Conservation (phyloP, 2,113 vertebrate genomes). For the western clawed frog (Xenopus tropicalis) region UCB_Xtro_10.0 CM004450.2:144992001-144992500, state of each 20-base stretch:
- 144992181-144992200: conserved; percentile 77
- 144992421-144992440: conserved; percentile 61
- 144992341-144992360: no score
- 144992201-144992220: conserved; percentile 80
- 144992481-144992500: conserved; percentile 76
- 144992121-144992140: conserved; percentile 78
- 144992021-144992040: no score
- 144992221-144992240: not conserved
- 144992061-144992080: not conserved
- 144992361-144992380: no score
- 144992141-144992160: conserved; percentile 78
- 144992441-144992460: conserved; percentile 71
- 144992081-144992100: conserved; percentile 83
- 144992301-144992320: no score
- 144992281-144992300: no score
- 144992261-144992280: no score
- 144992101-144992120: conserved; percentile 78
- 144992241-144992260: no score
- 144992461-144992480: conserved; percentile 75
- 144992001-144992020: no score
- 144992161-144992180: conserved; percentile 74
- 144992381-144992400: not conserved
- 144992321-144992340: no score
- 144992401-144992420: conserved; percentile 51
- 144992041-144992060: no score